Evolutionary conservation across 37 sponge, comb jelly and placozoan species (phyloP), one percentile per base, ranked within the genome.

Genomic region (Amphimedon queenslandica): DNA sequence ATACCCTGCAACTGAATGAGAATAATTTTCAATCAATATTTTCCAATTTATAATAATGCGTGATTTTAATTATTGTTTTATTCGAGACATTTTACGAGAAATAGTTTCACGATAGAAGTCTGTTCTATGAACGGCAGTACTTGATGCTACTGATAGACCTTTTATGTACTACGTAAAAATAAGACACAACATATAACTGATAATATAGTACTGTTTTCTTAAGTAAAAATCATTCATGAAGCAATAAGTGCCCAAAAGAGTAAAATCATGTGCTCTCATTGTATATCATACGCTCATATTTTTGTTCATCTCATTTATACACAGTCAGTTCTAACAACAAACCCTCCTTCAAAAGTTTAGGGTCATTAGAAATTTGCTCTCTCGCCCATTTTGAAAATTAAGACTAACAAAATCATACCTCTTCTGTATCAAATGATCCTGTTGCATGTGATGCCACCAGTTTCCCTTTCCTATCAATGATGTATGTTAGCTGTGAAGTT

Each of bases 11-110:
- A n/a, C n/a, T n/a, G n/a, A n/a, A n/a, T n/a, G n/a, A n/a, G n/a
- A n/a, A n/a, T n/a, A n/a, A n/a, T n/a, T n/a, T n/a, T n/a, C n/a
- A 28, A 63, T 28, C 18, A 28, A 28, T n/a, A 28, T n/a, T n/a
- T 8, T n/a, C 6, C 64, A 63, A 30, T 28, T 30, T 11, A 63
- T 63, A 28, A 11, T 34, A 32, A 11, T 11, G 29, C 2, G 32
- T 65, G n/a, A 34, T 35, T 18, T 47, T 47, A 37, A 69, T 24
- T 24, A 31, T 32, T 2, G 1, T 58, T 30, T 30, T 34, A 87
- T 82, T 74, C 83, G 83, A 21, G 84, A 79, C 28, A 84, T 74
- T 47, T 79, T 89, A 39, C 84, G 69, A 32, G 63, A 37, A 20
- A 84, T 56, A 20, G 83, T 60, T 55, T 79, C 40, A 28, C 79